These are phyloP conservation scores for Trichonephila inaurata DNA, from an alignment of 1,140 invertebrate species.

Conservation along the genomic window DNA sequence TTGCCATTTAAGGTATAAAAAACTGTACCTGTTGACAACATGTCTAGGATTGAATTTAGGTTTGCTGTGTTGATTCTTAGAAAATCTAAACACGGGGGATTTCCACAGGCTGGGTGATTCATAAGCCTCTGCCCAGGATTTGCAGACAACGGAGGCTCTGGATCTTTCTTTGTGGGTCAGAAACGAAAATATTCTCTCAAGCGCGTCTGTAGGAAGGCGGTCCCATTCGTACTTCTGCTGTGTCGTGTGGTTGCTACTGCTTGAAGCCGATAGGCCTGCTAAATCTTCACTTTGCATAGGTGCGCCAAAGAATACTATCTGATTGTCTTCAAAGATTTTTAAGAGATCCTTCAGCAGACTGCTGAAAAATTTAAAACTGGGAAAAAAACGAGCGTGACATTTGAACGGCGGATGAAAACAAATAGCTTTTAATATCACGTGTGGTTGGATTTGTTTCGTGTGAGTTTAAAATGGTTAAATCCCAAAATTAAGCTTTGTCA, in stretches of 20 bases:
- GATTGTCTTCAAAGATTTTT: background rate
- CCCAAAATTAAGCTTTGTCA: no score
- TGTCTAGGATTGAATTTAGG: background rate
- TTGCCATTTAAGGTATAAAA: background rate
- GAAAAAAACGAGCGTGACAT: background rate
- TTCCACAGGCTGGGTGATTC: background rate
- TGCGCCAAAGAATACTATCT: slow-evolving; percentile 1
- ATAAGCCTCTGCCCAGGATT: background rate
- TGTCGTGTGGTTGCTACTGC: background rate
- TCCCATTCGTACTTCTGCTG: background rate
- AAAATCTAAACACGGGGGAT: background rate
- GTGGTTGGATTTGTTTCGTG: background rate
- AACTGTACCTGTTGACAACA: background rate
- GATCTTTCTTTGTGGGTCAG: background rate
- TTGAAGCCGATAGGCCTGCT: background rate
- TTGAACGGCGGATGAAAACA: background rate
- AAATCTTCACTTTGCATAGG: background rate
- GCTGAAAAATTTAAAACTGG: background rate
- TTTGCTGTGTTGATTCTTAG: background rate
- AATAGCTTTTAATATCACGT: background rate
- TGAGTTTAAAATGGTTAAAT: no score
- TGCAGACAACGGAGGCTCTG: background rate
- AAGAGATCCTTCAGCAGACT: background rate
- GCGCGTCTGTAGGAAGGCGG: background rate
- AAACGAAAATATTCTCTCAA: slow-evolving; percentile 7